Percentiles rank a stretch among this genome's conserved stretches.
phyloP scores from a whole-genome alignment of 2,113 vertebrate species.

The Vulpes vulpes region DNA sequence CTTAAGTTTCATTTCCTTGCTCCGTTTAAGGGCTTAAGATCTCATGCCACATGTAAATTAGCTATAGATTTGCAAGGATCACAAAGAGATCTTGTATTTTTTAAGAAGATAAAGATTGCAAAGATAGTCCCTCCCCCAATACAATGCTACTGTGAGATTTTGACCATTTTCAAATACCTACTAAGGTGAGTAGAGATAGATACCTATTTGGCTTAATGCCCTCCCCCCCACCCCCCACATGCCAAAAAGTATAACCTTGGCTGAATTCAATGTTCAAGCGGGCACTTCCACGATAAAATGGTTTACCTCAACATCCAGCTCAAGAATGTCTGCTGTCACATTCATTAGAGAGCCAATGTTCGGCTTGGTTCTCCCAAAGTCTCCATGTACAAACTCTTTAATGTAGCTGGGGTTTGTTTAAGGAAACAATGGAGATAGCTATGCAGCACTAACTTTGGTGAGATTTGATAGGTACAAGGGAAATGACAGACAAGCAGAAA shows the following conservation, averaged over 20 bases:
- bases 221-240: neutral
- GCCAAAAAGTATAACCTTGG: neutral
- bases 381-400: constrained; percentile 98
- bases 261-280: neutral
- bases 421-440: constrained; percentile 81
- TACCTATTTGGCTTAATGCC: neutral
- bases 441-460: neutral
- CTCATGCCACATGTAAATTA: neutral
- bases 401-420: constrained; percentile 92
- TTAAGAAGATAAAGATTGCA: neutral
- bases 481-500: constrained; percentile 29
- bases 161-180: neutral
- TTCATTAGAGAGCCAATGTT: constrained; percentile 94
- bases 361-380: constrained; percentile 97
- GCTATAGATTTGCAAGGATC: constrained; percentile 7
- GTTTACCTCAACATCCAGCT: constrained; percentile 97
- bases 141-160: constrained; percentile 15
- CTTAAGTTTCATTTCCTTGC: constrained; percentile 14
- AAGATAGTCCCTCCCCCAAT: neutral
- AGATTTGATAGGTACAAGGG: neutral
- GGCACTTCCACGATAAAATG: neutral
- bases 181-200: neutral
- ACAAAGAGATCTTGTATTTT: neutral
- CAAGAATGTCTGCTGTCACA: constrained; percentile 95
- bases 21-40: constrained; percentile 2